These are phyloP conservation scores for Dryas iulia DNA, from an alignment of 1,140 invertebrate genomes.

Conservation along the genomic window DNA sequence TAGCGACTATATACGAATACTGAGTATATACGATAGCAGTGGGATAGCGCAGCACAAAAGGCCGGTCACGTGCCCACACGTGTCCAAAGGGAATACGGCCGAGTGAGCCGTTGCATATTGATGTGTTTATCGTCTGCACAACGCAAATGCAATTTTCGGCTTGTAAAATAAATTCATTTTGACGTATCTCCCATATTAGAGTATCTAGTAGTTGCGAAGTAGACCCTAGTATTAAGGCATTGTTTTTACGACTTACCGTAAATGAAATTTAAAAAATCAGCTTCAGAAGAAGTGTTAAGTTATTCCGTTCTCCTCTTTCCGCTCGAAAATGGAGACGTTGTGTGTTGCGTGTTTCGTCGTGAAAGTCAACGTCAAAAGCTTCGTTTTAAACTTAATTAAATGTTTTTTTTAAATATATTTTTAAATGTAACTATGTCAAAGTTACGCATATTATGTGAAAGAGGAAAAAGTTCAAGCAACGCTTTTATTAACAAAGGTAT, in stretches of 20 bases:
- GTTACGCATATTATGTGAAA: not conserved
- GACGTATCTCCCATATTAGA: not conserved
- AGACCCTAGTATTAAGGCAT: too few relatives aligned
- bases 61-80: slow-evolving; percentile 31
- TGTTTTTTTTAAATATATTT: slow-evolving; percentile 1
- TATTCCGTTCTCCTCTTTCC: too few relatives aligned
- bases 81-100: slow-evolving; percentile 8
- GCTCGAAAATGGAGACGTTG: too few relatives aligned
- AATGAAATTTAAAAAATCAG: too few relatives aligned
- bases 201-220: not conserved
- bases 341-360: too few relatives aligned
- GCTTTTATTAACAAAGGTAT: slow-evolving; percentile 18
- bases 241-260: too few relatives aligned
- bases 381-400: too few relatives aligned
- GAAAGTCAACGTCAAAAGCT: too few relatives aligned
- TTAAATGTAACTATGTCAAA: not conserved
- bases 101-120: slow-evolving; percentile 20
- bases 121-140: slow-evolving; percentile 31
- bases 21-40: slow-evolving; percentile 7
- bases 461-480: slow-evolving; percentile 10
- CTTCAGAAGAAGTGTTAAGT: too few relatives aligned
- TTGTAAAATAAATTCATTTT: not conserved
- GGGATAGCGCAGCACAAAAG: not conserved
- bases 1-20: slow-evolving; percentile 18
- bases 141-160: slow-evolving; percentile 4